phyloP scores from a whole-genome alignment of 2,113 vertebrate species.

The Carollia perspicillata region DNA sequence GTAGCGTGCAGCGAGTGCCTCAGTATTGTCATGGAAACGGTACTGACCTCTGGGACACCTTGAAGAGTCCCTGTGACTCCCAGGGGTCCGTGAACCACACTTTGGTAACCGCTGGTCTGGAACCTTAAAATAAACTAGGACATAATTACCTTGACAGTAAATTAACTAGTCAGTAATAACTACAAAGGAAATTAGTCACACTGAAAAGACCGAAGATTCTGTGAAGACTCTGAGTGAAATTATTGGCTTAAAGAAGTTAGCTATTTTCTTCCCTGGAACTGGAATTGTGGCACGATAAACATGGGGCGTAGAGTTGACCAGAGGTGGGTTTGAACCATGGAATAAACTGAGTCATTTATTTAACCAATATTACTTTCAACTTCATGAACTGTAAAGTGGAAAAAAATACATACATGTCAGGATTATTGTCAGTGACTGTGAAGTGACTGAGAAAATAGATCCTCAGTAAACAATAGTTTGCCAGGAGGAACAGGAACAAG shows the following conservation, averaged over 20 bases:
- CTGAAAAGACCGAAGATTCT: not conserved
- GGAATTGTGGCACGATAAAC: not conserved
- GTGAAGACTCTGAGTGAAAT: not conserved
- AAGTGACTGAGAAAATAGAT: not conserved
- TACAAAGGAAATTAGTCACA: slow-evolving; percentile 14
- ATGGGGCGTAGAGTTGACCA: not conserved
- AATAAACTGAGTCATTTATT: not conserved
- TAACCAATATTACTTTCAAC: not conserved
- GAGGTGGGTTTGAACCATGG: not conserved
- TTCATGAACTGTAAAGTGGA: not conserved
- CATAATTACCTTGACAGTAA: slow-evolving; percentile 13
- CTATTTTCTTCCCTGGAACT: not conserved
- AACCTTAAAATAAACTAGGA: slow-evolving; percentile 1
- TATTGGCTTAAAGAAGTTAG: not conserved
- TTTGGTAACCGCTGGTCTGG: not conserved
- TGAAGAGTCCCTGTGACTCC: not conserved
- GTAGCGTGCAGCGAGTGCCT: not conserved
- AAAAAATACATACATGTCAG: not conserved
- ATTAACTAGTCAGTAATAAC: not conserved
- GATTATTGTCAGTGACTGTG: not conserved
- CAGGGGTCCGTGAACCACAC: not conserved
- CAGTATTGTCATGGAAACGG: not conserved
- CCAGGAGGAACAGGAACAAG: not conserved
- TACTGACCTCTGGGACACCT: not conserved
- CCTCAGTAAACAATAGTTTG: not conserved